phyloP scores from a whole-genome alignment of 2,888 invertebrate genomes.

The Periphyllus acericola region DNA sequence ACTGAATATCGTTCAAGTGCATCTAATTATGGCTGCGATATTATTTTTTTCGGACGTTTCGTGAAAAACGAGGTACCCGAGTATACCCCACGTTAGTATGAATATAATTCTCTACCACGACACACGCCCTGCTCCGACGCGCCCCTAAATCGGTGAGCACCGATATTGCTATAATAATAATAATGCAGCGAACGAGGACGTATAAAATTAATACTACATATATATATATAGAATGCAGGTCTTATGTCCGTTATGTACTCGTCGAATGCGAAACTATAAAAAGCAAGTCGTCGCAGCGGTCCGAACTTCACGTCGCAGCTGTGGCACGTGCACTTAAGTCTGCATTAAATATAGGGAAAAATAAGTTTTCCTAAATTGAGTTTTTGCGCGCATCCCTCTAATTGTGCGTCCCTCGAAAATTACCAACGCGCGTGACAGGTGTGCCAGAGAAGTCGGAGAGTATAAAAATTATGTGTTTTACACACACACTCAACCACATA shows the following conservation, averaged over 20 bases:
- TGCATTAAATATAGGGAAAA: background rate
- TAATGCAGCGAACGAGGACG: background rate
- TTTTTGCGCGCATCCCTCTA: background rate
- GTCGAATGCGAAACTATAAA: background rate
- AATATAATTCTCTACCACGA: too few relatives aligned
- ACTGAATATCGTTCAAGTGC: background rate
- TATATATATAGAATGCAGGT: too few relatives aligned
- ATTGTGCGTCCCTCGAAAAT: background rate
- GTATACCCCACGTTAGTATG: too few relatives aligned
- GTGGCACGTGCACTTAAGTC: background rate
- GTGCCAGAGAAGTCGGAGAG: background rate
- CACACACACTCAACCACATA: background rate
- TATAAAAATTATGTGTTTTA: too few relatives aligned
- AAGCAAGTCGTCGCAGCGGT: background rate
- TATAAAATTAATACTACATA: too few relatives aligned
- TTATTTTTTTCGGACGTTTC: background rate
- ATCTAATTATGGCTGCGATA: background rate
- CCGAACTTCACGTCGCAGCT: background rate
- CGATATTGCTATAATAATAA: too few relatives aligned
- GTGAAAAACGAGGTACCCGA: background rate
- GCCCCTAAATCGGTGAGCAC: too few relatives aligned
- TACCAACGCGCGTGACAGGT: background rate
- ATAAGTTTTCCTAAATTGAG: background rate
- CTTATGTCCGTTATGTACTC: too few relatives aligned
- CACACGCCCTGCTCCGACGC: too few relatives aligned